Base-by-base conservation (phyloP, 2,888 invertebrate species). In the Eupithecia inturbata region DNA sequence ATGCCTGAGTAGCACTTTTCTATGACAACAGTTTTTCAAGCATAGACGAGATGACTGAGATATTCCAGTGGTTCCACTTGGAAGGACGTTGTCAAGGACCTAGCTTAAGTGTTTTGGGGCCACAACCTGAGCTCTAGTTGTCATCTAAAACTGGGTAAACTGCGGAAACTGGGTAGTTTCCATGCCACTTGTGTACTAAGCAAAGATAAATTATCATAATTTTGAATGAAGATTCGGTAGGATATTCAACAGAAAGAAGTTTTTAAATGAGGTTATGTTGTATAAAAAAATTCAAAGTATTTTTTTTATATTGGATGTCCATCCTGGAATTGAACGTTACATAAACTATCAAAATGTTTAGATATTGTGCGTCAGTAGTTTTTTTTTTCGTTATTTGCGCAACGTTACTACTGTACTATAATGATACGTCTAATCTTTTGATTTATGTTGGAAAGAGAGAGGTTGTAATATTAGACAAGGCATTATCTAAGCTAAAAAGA, bases 401-500 rank as follows among this genome's bases (percentile, higher is more conserved):
- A 41, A 16, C 41, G 41, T 39, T 6, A 33, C 6, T 33, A 4
- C n/a, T n/a, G n/a, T n/a, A n/a, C n/a, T 33, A 6, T 4, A 31
- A 6, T 6, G 4, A 9, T 9, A 36, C 36, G 45, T 45, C 41
- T 0, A 41, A 19, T 60, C 6, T 60, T 28, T 60, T 28, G 19
- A 7, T 60, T 12, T 16, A 16, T 26, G 57, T 60, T 39, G 39
- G 41, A 45, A 71, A 6, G 76, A 77, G 76, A 77, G 77, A 68
- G 67, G 73, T 71, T n/a, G 57, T 74, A 79, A 77, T 80, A 74
- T 41, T 10, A 45, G 60, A 60, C 22, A 28, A 28, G 5, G 2
- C 60, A 60, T 78, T 77, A 74, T 78, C 49, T 73, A 63, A 71
- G 83, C 82, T 87, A 86, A 85, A 90, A 78, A 83, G 87, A 83